Conservation (phyloP, 2,113 vertebrate genomes). For the Promerops cafer region DNA sequence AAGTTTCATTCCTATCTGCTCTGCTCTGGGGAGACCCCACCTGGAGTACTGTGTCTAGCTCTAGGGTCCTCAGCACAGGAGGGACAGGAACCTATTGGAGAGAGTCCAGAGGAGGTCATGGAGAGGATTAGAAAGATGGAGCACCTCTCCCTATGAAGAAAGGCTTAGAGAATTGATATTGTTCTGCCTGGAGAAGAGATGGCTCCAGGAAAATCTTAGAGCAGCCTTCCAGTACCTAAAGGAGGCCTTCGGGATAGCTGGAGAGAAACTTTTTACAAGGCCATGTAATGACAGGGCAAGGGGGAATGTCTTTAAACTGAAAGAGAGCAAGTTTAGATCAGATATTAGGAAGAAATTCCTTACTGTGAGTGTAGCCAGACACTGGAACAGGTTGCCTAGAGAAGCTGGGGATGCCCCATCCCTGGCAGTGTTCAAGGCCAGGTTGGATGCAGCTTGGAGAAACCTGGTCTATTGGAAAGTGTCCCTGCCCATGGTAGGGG, state of each 20-base stretch:
- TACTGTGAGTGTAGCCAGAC: not conserved
- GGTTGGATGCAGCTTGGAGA: not conserved
- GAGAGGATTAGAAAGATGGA: not conserved
- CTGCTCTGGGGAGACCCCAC: not conserved
- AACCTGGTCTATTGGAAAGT: not conserved
- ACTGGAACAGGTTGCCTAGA: not conserved
- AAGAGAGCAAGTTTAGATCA: not conserved
- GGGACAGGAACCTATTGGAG: not conserved
- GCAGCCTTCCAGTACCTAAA: not conserved
- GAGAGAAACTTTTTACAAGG: not conserved
- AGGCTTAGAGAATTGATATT: not conserved
- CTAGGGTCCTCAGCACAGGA: not conserved
- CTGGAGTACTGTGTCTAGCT: not conserved
- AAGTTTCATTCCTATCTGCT: not conserved
- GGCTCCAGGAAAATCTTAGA: not conserved
- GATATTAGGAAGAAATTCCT: not conserved
- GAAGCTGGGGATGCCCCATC: not conserved
- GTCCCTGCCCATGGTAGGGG: not conserved
- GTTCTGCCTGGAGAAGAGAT: not conserved
- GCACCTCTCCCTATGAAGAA: not conserved
- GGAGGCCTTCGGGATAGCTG: fast-evolving
- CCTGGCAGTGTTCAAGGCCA: not conserved
- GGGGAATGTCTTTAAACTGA: not conserved
- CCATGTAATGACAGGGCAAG: not conserved
- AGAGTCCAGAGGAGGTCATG: fast-evolving